Conservation (phyloP, 2,797 vertebrate genomes). For the Threskiornis aethiopicus region DNA sequence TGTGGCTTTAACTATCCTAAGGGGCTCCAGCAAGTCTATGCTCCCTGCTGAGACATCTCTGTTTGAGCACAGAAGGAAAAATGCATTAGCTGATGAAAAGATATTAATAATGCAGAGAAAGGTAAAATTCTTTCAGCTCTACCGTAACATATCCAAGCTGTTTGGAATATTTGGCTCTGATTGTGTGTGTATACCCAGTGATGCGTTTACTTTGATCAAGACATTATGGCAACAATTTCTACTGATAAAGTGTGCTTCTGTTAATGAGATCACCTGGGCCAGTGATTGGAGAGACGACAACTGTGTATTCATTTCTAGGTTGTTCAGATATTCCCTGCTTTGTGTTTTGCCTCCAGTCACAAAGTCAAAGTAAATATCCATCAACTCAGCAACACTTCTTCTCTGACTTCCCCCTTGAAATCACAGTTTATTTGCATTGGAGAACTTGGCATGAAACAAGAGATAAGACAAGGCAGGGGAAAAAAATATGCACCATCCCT, state of each 20-base stretch:
- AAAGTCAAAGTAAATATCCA: slow-evolving; percentile 46
- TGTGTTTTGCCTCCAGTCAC: slow-evolving; percentile 3
- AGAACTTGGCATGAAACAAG: background rate
- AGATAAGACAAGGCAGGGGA: background rate
- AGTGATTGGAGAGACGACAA: background rate
- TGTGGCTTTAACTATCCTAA: background rate
- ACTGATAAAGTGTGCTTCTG: background rate
- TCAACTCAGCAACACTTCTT: background rate
- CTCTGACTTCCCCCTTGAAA: slow-evolving; percentile 14
- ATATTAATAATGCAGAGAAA: slow-evolving; percentile 33
- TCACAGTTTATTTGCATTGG: background rate
- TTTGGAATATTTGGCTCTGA: slow-evolving; percentile 1
- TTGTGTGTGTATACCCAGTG: background rate
- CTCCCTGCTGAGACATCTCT: background rate
- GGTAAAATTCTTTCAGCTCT: background rate
- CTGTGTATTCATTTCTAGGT: background rate
- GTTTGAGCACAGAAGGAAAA: background rate
- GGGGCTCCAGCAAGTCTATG: background rate
- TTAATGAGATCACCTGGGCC: slow-evolving; percentile 42
- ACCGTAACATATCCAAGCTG: background rate
- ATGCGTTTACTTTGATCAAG: slow-evolving; percentile 3
- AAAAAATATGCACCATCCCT: background rate
- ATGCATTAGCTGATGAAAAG: background rate
- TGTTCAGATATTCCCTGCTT: background rate
- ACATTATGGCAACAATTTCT: background rate